Conservation (phyloP, 2,888 invertebrate species). For the Girardia tigrina region DNA sequence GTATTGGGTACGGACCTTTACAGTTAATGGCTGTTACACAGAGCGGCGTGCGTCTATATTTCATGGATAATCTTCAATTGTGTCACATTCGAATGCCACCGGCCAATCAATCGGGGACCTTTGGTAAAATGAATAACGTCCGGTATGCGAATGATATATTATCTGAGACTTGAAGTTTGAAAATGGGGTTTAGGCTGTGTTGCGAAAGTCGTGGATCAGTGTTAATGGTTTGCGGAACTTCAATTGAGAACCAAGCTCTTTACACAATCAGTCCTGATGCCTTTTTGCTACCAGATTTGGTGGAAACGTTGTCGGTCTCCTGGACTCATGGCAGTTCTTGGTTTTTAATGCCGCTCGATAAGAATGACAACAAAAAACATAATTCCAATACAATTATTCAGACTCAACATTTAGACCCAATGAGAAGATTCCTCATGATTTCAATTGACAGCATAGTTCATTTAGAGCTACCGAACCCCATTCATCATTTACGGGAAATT, state of each 20-base stretch:
- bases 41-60: constrained; percentile 70
- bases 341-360: constrained; percentile 30
- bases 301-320: not conserved
- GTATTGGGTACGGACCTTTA: constrained; percentile 46
- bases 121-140: not conserved
- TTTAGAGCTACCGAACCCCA: constrained; percentile 33
- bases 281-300: constrained; percentile 56
- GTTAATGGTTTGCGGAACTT: constrained; percentile 50
- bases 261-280: constrained; percentile 66
- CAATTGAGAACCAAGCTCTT: constrained; percentile 62
- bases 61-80: constrained; percentile 56
- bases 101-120: not conserved
- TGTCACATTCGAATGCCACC: constrained; percentile 35
- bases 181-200: constrained; percentile 24
- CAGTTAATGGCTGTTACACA: constrained; percentile 68
- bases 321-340: constrained; percentile 36
- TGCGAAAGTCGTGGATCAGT: constrained; percentile 36
- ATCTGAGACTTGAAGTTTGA: too few species aligned
- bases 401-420: constrained; percentile 61
- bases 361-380: not conserved
- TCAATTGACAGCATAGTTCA: constrained; percentile 33
- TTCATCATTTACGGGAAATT: constrained; percentile 30
- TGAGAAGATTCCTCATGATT: constrained; percentile 63
- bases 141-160: not conserved
- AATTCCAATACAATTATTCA: constrained; percentile 58